These are phyloP conservation scores for Harpalus rubripes DNA, from an alignment of 2,888 invertebrate species.

Conservation along the genomic window DNA sequence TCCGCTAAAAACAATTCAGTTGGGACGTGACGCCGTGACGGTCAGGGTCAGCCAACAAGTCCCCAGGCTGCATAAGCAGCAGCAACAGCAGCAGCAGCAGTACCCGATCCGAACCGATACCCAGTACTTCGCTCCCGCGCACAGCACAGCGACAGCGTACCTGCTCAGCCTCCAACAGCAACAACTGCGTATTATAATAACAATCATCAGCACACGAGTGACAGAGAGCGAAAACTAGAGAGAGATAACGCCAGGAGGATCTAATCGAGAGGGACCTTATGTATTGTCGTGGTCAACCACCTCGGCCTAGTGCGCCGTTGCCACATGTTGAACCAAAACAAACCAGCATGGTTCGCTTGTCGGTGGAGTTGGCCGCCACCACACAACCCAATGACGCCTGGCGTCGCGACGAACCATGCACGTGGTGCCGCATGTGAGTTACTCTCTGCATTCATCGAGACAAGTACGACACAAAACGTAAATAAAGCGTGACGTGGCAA, in stretches of 20 bases:
- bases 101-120: neutral
- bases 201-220: slow-evolving; percentile 48
- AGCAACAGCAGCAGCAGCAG: neutral
- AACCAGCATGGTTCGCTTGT: slow-evolving; percentile 33
- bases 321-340: slow-evolving; percentile 65
- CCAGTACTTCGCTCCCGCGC: slow-evolving; percentile 25
- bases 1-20: slow-evolving; percentile 60
- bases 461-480: slow-evolving; percentile 46
- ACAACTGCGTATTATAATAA: slow-evolving; percentile 61
- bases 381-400: neutral
- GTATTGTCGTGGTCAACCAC: slow-evolving; percentile 76
- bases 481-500: slow-evolving; percentile 61
- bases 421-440: neutral
- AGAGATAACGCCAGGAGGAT: slow-evolving; percentile 54
- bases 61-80: slow-evolving; percentile 6
- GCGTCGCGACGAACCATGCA: neutral
- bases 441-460: neutral
- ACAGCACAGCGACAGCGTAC: slow-evolving; percentile 29
- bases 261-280: slow-evolving; percentile 69
- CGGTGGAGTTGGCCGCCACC: neutral
- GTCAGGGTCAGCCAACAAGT: slow-evolving; percentile 44
- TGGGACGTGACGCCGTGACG: slow-evolving; percentile 46
- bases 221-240: slow-evolving; percentile 53
- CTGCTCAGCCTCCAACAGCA: slow-evolving; percentile 4
- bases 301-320: slow-evolving; percentile 70